These are phyloP conservation scores for Talpa occidentalis DNA, from an alignment of 2,113 vertebrate species.

Conservation along the genomic window DNA sequence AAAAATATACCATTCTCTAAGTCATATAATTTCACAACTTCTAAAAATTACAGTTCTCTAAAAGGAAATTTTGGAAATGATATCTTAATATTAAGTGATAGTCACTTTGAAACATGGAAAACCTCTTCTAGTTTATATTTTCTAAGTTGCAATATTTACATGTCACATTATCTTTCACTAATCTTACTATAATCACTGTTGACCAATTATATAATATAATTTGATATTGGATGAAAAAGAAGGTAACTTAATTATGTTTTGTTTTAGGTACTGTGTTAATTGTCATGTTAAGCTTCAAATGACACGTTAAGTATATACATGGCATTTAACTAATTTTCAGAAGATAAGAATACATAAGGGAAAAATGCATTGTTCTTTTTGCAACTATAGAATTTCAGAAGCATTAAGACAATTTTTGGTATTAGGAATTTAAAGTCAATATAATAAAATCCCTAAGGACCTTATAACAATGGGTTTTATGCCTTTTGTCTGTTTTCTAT, in stretches of 20 bases:
- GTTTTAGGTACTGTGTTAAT: background rate
- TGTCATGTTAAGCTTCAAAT: background rate
- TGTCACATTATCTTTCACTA: background rate
- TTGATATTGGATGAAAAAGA: slow-evolving; percentile 8
- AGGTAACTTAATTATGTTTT: background rate
- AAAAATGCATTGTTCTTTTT: background rate
- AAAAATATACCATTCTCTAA: background rate
- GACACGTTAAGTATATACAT: background rate
- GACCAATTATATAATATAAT: background rate
- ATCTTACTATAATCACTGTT: background rate
- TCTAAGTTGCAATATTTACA: background rate
- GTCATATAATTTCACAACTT: background rate
- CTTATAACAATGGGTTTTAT: background rate
- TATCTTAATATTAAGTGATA: background rate
- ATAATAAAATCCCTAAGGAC: background rate
- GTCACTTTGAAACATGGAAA: background rate
- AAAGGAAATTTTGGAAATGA: background rate
- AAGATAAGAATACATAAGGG: background rate
- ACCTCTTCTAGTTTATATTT: background rate
- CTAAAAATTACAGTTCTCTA: background rate
- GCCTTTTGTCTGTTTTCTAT: background rate
- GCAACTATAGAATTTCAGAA: background rate
- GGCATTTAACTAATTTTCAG: background rate
- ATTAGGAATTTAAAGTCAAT: background rate
- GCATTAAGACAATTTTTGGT: background rate